phyloP scores from a whole-genome alignment of 2,888 invertebrate genomes.

The Thysanoteuthis rhombus region DNA sequence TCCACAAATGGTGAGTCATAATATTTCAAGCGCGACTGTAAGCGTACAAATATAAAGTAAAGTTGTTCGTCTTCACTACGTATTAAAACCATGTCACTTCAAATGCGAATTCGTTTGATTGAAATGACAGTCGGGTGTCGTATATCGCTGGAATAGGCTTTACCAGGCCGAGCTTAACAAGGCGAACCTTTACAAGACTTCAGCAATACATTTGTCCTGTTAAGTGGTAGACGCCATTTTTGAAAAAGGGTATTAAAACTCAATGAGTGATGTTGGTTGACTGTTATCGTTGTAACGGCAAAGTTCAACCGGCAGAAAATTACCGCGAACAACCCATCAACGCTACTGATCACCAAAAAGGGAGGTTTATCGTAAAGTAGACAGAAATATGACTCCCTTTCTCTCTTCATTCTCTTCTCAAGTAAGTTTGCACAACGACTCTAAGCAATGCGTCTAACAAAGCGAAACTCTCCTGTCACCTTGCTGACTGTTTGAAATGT shows the following conservation, averaged over 20 bases:
- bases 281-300: neutral
- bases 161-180: neutral
- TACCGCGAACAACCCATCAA: neutral
- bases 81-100: neutral
- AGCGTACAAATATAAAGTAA: neutral
- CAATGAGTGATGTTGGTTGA: neutral
- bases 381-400: neutral
- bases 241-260: slow-evolving; percentile 12
- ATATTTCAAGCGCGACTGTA: neutral
- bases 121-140: neutral
- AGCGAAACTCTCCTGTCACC: slow-evolving; percentile 12
- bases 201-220: neutral
- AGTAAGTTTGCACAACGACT: neutral
- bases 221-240: neutral
- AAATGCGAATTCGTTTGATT: neutral
- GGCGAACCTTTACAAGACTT: neutral
- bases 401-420: neutral
- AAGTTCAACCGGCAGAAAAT: slow-evolving; percentile 12
- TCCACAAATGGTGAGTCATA: neutral
- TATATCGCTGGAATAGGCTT: neutral
- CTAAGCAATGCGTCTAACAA: neutral
- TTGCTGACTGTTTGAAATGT: neutral
- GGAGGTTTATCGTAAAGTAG: neutral
- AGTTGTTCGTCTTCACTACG: neutral
- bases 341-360: neutral